Evolutionary conservation across 2,113 vertebrate genomes (phyloP).

Genomic region (Ciconia maguari): DNA sequence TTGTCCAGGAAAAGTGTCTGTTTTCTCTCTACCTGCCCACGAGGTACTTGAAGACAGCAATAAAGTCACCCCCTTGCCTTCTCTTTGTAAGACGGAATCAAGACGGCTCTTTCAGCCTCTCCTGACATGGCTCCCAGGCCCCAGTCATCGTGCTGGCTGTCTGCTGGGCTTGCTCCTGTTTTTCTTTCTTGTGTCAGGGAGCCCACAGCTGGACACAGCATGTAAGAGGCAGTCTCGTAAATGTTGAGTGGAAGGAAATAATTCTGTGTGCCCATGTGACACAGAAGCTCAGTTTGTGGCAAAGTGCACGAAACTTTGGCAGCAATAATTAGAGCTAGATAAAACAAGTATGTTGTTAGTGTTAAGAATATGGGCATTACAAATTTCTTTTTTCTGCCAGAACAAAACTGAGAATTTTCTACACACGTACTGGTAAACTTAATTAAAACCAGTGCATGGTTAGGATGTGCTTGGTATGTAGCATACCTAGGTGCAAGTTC

Average conservation of each 20-base stretch:
- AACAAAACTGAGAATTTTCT: neutral
- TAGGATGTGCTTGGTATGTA: neutral
- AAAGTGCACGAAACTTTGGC: neutral
- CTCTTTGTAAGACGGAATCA: neutral
- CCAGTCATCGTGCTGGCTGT: accelerated
- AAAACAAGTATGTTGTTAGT: neutral
- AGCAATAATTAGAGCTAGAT: neutral
- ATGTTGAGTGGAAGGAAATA: neutral
- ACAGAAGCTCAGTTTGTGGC: neutral
- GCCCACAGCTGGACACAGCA: neutral
- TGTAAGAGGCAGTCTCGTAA: neutral
- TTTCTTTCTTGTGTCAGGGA: neutral
- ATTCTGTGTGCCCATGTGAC: neutral
- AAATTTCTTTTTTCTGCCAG: neutral
- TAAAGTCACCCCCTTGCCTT: neutral
- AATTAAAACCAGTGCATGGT: neutral
- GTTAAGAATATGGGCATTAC: neutral
- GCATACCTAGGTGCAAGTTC: neutral
- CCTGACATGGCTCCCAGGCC: neutral
- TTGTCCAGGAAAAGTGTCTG: neutral
- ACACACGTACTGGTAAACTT: too few relatives aligned
- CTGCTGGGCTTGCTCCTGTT: neutral
- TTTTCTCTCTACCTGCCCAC: neutral
- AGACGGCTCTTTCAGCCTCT: neutral
- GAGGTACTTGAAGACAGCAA: neutral